phyloP scores from a whole-genome alignment of 1,140 invertebrate species.

The Drosophila kohkoa region DNA sequence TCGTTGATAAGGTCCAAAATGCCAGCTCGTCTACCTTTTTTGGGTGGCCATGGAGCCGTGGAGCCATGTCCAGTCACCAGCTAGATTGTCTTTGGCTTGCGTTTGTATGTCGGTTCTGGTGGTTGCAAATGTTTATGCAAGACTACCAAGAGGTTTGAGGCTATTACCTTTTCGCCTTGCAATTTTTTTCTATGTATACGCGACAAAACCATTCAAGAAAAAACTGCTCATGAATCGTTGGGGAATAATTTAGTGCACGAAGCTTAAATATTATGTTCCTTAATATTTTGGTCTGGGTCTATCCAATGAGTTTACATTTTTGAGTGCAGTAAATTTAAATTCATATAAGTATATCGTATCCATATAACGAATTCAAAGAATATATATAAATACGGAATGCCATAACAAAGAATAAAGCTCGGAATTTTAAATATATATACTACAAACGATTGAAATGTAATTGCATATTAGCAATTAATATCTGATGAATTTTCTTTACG shows the following conservation, averaged over 20 bases:
- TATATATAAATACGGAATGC: too few relatives aligned
- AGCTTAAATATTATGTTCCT: not conserved
- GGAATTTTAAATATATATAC: too few relatives aligned
- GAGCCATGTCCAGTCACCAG: constrained; percentile 11
- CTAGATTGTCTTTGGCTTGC: constrained; percentile 29
- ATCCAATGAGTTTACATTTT: too few relatives aligned
- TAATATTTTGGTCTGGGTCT: too few relatives aligned
- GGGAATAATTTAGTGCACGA: not conserved
- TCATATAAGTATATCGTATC: too few relatives aligned
- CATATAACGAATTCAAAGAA: too few relatives aligned
- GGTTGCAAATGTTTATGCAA: constrained; percentile 68
- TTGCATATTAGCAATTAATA: too few relatives aligned
- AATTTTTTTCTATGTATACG: not conserved
- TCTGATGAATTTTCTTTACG: too few relatives aligned
- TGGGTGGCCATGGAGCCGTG: constrained; percentile 14
- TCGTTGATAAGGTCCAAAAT: constrained; percentile 76
- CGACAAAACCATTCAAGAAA: not conserved
- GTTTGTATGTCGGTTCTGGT: constrained; percentile 36
- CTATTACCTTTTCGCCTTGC: constrained; percentile 17
- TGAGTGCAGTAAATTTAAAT: too few relatives aligned
- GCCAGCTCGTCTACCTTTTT: constrained; percentile 58
- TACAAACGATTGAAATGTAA: too few relatives aligned
- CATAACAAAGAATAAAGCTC: too few relatives aligned
- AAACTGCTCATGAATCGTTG: not conserved
- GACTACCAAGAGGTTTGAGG: constrained; percentile 25